phyloP scores from a whole-genome alignment of 2,797 vertebrate genomes.

The Dallia pectoralis region DNA sequence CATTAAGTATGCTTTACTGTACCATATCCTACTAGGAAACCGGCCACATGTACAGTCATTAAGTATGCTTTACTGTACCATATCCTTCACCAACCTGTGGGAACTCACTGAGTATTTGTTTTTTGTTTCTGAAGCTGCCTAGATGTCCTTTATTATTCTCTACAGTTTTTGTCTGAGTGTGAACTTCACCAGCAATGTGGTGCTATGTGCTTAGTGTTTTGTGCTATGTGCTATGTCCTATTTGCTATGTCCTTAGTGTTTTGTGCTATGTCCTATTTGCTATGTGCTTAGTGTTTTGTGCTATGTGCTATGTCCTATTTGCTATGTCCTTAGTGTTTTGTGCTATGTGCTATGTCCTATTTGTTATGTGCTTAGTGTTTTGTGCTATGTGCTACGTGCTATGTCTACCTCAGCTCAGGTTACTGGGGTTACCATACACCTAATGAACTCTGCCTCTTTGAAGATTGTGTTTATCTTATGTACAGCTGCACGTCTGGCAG shows the following conservation, averaged over 20 bases:
- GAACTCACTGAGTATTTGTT: background rate
- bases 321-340: too few species aligned
- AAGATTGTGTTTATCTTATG: conserved; percentile 41
- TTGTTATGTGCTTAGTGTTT: too few species aligned
- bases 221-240: too few species aligned
- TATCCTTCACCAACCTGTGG: background rate
- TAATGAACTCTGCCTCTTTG: conserved; percentile 53
- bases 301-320: too few species aligned
- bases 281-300: too few species aligned
- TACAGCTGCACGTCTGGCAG: conserved; percentile 30
- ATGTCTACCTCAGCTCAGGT: conserved; percentile 32
- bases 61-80: conserved; percentile 1
- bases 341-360: too few species aligned
- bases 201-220: too few species aligned
- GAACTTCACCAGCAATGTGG: conserved; percentile 15
- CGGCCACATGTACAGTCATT: conserved; percentile 27
- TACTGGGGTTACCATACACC: conserved; percentile 45
- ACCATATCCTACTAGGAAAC: background rate
- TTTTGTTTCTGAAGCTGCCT: background rate
- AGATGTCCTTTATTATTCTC: too few species aligned
- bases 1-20: conserved; percentile 4
- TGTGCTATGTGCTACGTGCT: too few species aligned
- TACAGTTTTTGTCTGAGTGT: conserved; percentile 24
- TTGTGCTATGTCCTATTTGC: too few species aligned
- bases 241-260: too few species aligned